These are phyloP conservation scores for Zoanthus sociatus DNA, from an alignment of 92 coral and sea anemone species.

Conservation along the genomic window DNA sequence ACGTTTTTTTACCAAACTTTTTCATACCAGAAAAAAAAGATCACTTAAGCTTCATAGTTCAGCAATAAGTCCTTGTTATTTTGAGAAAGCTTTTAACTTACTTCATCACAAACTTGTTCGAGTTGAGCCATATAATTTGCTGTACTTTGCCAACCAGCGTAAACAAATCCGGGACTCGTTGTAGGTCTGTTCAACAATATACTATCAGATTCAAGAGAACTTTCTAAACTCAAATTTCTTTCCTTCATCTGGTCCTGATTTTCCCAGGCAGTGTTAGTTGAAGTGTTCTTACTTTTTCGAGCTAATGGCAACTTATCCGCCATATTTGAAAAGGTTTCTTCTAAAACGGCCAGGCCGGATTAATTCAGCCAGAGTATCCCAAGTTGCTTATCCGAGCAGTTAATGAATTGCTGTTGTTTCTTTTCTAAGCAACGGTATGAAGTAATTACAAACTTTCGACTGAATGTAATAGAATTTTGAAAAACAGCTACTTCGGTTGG, in stretches of 20 bases:
- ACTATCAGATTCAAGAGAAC: background rate
- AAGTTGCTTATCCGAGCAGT: background rate
- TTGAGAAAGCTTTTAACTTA: background rate
- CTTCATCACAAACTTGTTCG: slow-evolving; percentile 9
- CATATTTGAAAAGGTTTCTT: slow-evolving; percentile 1
- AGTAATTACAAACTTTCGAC: background rate
- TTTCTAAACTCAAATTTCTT: slow-evolving; percentile 5
- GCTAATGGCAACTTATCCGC: slow-evolving; percentile 25
- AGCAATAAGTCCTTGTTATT: background rate
- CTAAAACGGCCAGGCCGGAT: background rate
- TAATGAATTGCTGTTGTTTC: slow-evolving; percentile 4
- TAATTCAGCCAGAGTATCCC: background rate
- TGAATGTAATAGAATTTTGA: background rate
- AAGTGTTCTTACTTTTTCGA: slow-evolving; percentile 14
- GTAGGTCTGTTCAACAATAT: background rate
- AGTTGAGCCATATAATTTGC: slow-evolving; percentile 14
- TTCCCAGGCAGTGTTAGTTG: slow-evolving; percentile 11
- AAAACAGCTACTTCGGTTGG: background rate
- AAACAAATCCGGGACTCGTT: background rate
- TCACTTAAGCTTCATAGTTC: no score
- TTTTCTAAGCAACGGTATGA: slow-evolving; percentile 13
- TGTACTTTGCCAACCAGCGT: slow-evolving; percentile 34
- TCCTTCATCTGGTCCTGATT: no score
- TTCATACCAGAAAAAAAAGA: no score
- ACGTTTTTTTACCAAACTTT: no score